phyloP scores from a whole-genome alignment of 2,888 invertebrate species.

The Endotricha flammealis region DNA sequence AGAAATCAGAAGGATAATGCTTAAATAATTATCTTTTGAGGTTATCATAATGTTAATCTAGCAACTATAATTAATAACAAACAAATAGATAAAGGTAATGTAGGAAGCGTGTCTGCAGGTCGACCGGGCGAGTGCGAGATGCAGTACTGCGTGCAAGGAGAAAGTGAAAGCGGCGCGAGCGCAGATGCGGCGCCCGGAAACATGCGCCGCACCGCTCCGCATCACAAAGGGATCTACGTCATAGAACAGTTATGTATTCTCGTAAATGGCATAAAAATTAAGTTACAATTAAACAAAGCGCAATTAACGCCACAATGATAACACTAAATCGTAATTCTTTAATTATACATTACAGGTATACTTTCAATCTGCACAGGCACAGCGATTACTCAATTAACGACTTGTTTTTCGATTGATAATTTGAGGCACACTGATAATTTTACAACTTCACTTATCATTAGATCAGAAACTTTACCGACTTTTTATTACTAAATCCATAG shows the following conservation, averaged over 20 bases:
- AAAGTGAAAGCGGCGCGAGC: slow-evolving; percentile 72
- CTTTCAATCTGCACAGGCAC: not conserved
- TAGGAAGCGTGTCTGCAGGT: slow-evolving; percentile 52
- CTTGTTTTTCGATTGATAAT: not conserved
- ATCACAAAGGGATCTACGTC: slow-evolving; percentile 55
- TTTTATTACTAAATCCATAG: slow-evolving; percentile 75
- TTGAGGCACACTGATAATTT: not conserved
- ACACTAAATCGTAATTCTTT: not conserved
- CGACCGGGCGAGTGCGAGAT: slow-evolving; percentile 52
- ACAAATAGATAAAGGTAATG: slow-evolving; percentile 52
- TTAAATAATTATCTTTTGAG: slow-evolving; percentile 18
- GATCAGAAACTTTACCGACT: slow-evolving; percentile 71
- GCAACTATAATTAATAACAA: slow-evolving; percentile 21
- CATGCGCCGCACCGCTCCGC: slow-evolving; percentile 47
- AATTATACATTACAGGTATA: not conserved
- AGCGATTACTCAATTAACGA: too few relatives aligned
- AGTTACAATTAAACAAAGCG: not conserved
- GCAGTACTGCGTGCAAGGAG: slow-evolving; percentile 51
- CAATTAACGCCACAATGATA: not conserved
- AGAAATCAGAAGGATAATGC: not conserved
- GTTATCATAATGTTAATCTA: too few relatives aligned
- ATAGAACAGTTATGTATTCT: slow-evolving; percentile 21
- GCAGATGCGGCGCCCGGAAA: slow-evolving; percentile 74
- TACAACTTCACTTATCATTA: slow-evolving; percentile 15
- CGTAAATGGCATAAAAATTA: slow-evolving; percentile 5